Base-by-base conservation (phyloP, 92 coral and sea anemone genomes). In the Palythoa grandiflora region DNA sequence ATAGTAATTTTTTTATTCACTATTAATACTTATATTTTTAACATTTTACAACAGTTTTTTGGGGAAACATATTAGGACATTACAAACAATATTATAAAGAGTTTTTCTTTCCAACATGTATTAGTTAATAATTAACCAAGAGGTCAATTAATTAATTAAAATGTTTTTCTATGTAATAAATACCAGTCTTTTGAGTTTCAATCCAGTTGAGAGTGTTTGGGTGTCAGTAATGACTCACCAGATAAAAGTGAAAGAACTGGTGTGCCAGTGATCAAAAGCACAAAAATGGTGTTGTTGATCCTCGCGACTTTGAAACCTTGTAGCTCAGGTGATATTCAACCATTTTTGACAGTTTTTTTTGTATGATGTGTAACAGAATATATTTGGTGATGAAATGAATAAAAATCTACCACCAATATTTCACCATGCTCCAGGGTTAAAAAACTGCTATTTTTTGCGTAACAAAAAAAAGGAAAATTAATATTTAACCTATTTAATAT, bases 231-330 rank as follows among this genome's bases (percentile, higher is more conserved):
- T n/a, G 37, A 53, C 60, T 53, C 72, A 15, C 72, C 72, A 66
- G 72, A 66, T 66, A n/a, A 66, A 66, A 66, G 72, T 66, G 72
- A 66, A 9, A 66, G 72, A 66, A 66, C 35, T 66, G 72, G 72
- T n/a, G 35, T 66, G 38, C 36, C 72, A 19, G 72, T 66, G 72
- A 66, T 66, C 72, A 66, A 66, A 66, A 66, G n/a, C 72, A 66
- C 72, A 15, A 66, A 66, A 66, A 66, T 66, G 72, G 36, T 66
- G 72, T 66, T 8, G 72, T 66, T 66, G 37, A 66, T 35, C 72
- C 72, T 66, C 35, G 37, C 72, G 4, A 66, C 36, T 66, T 66
- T 66, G 37, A 66, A 66, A 66, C 6, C 35, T 66, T 19, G 36
- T 19, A 66, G 37, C n/a, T 66, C 72, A 66, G 72, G 35, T 66